Evolutionary conservation across 1,140 invertebrate species (phyloP), one percentile per base, ranked within the genome.

Genomic region (Maniola jurtina): DNA sequence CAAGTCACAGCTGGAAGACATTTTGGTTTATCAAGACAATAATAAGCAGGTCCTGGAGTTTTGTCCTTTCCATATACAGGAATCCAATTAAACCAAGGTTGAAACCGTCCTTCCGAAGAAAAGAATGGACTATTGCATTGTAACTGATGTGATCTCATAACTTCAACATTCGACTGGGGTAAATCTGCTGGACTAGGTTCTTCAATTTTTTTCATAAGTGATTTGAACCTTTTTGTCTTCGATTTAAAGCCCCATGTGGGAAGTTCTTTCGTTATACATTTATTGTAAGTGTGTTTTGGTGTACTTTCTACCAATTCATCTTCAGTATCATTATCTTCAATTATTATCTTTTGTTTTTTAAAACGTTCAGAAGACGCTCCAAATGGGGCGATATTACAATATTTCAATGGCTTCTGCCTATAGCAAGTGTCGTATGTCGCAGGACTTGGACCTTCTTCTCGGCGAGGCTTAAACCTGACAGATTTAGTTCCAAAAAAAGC

Each of bases 241-340:
- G 86, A 88, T 69, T 75, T 88, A 61, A 89, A 90, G 66, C 73
- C 68, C 84, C 86, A 88, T 8, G 76, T 81, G 10, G 62, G 79
- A 63, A 59, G 57, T 3, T 68, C n/a, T 55, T 42, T 58, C 3
- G 40, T 7, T 61, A 67, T 15, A 38, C 11, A 59, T 6, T 70
- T 62, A 61, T 42, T 0, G n/a, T 60, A n/a, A 35, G 64, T 50
- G 10, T 69, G 48, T 16, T 52, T 36, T 62, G 52, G 38, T 61
- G 14, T 15, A 35, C 15, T 62, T 52, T 69, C 59, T 62, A 16
- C 63, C 13, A 54, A 33, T 36, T 47, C 48, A 47, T 68, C n/a
- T 40, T 66, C 65, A 15, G 74, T 66, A 42, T 76, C 61, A 42
- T 75, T 66, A 13, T 48, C 68, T 50, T 79, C 72, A 6, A 67